Base-by-base conservation (phyloP, 2,797 vertebrate genomes). In the Anomalospiza imberbis region DNA sequence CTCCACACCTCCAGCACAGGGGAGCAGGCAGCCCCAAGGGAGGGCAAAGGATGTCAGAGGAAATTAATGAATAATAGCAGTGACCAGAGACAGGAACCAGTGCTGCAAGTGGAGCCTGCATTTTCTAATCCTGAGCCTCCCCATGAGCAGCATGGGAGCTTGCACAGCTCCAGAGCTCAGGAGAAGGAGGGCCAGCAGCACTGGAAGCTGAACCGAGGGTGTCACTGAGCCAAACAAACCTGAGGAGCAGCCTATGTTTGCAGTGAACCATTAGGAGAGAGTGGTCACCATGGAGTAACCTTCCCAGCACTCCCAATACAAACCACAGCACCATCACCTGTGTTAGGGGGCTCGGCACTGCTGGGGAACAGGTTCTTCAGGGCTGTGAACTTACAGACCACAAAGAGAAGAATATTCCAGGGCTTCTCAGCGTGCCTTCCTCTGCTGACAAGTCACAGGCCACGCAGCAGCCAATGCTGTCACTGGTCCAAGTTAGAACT, bases 11-110 rank as follows among this genome's bases (percentile, higher is more conserved):
- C 74, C 3, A 6, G 32, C 63, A 55, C 31, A 26, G 55, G 61
- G 36, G 34, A 85, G 63, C 51, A n/a, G 79, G 28, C 3, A 1
- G 55, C 61, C 51, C 57, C 2, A 3, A 0, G 2, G n/a, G 65
- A 73, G 21, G 45, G 48, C 1, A 2, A 79, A 82, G 45, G 68
- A 93, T 89, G 85, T 45, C 38, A 48, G 61, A 66, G 34, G 62
- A 60, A 90, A 63, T 47, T 45, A 62, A 66, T 5, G 70, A 32
- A 14, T 31, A 62, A 75, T 44, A 91, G 85, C 78, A 90, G 61
- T 21, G 40, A 66, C 28, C 24, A 65, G 89, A 88, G n/a, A 32
- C 38, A 85, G 38, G 9, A 54, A 93, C 18, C 61, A 68, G 54
- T 5, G 29, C 42, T 4, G 0, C 7, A 58, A 78, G 25, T 9